Percentiles rank a stretch among this genome's conserved stretches.
phyloP scores from a whole-genome alignment of 1,140 invertebrate species.

The Leptinotarsa lineolata region DNA sequence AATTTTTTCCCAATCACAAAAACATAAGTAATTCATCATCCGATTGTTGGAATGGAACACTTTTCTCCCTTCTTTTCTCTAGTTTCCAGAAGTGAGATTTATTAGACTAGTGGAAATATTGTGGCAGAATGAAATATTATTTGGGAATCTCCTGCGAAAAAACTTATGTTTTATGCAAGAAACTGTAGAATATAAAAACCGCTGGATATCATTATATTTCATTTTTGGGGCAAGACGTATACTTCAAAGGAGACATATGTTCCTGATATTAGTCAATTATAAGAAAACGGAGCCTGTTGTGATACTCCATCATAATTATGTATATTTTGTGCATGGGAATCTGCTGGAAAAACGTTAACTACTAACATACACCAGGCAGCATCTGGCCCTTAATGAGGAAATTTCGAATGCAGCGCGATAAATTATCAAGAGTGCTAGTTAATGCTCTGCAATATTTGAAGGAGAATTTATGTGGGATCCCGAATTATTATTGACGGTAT shows the following conservation, averaged over 20 bases:
- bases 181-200: neutral
- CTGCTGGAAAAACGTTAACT: neutral
- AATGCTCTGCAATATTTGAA: neutral
- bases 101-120: too few relatives aligned
- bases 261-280: neutral
- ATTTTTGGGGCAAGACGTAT: neutral
- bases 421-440: constrained; percentile 2
- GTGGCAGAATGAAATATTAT: too few relatives aligned
- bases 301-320: neutral
- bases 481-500: too few relatives aligned
- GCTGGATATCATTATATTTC: neutral
- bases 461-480: neutral
- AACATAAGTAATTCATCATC: too few relatives aligned
- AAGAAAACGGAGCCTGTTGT: neutral
- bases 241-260: neutral
- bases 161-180: too few relatives aligned
- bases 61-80: too few relatives aligned
- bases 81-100: too few relatives aligned
- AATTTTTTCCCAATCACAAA: too few relatives aligned
- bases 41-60: too few relatives aligned
- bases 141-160: too few relatives aligned
- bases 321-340: neutral
- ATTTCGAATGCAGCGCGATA: neutral
- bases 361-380: neutral
- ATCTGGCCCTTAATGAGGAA: neutral